Evolutionary conservation across 1,140 invertebrate species (phyloP), one percentile per base, ranked within the genome.

Genomic region (Achatina immaculata): DNA sequence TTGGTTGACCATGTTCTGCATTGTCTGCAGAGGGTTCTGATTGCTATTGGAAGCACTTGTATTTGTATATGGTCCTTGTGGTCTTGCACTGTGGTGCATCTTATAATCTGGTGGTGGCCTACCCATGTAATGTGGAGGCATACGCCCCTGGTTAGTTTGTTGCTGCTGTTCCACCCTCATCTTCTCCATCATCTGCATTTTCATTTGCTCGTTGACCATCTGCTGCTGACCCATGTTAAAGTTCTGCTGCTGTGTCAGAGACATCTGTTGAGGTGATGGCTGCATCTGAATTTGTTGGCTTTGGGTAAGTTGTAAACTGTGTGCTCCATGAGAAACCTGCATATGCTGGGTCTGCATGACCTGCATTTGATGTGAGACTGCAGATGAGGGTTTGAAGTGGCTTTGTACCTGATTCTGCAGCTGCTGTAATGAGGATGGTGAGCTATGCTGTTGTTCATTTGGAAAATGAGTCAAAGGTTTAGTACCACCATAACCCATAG

Each of bases 221-320:
- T 83, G 87, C 55, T 83, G 82, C n/a, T 79, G 93, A 86, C 81
- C 92, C 93, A 84, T 93, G 88, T 81, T 86, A 81, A 90, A 89
- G n/a, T 86, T 89, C 78, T 93, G 94, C 82, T 95, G 95, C 88
- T 96, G 95, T 11, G 94, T 94, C 87, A 96, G 95, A 88, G 95
- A 96, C 85, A 96, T 87, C 28, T 95, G 95, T 48, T 83, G 82
- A 16, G 43, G 48, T 21, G 78, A 43, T 11, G 78, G 71, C 81
- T 93, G 94, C 81, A 96, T 95, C 89, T 96, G 95, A 83, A 96
- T 90, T 88, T 96, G 95, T 89, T 96, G 96, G n/a, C 95, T 95
- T 90, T 96, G 95, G 86, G 95, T 95, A 91, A 96, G 95, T 90
- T 96, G 95, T 83, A 96, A 81, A 48, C 87, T 85, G 55, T 89